Evolutionary conservation across 1,140 invertebrate genomes (phyloP).

Genomic region (Gonioctena quinquepunctata): DNA sequence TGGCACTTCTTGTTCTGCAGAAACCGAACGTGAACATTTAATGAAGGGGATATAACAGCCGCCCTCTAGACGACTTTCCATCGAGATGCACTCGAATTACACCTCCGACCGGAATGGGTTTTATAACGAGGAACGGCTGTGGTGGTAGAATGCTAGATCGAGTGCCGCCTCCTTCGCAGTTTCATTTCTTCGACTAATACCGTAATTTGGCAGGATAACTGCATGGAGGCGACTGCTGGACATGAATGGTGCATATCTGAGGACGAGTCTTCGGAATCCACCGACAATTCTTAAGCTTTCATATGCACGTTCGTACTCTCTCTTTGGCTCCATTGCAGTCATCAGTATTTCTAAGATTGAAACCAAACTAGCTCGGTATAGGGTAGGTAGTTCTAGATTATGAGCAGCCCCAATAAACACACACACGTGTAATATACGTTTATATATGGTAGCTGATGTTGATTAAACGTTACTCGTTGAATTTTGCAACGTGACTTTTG

Average conservation of each 20-base stretch:
- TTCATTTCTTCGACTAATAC: neutral
- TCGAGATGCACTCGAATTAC: slow-evolving; percentile 14
- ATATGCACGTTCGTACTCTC: no score
- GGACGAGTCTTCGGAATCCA: no score
- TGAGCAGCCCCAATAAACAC: no score
- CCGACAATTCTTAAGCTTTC: neutral
- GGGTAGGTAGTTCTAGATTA: no score
- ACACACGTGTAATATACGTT: no score
- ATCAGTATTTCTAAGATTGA: no score
- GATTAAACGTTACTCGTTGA: no score
- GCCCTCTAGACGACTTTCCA: slow-evolving; percentile 4
- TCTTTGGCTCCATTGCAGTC: no score
- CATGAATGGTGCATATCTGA: neutral
- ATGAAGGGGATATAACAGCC: slow-evolving; percentile 16
- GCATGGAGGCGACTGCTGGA: neutral
- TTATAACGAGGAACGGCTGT: neutral
- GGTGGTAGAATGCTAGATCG: neutral
- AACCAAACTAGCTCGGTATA: no score
- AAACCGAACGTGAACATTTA: slow-evolving; percentile 21
- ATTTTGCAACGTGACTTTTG: no score
- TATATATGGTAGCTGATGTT: no score
- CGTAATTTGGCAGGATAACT: neutral
- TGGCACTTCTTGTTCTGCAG: slow-evolving; percentile 20
- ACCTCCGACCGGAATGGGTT: slow-evolving; percentile 4
- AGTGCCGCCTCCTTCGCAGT: neutral